These are phyloP conservation scores for Athene cunicularia DNA, from an alignment of 2,113 vertebrate genomes.

Conservation along the genomic window DNA sequence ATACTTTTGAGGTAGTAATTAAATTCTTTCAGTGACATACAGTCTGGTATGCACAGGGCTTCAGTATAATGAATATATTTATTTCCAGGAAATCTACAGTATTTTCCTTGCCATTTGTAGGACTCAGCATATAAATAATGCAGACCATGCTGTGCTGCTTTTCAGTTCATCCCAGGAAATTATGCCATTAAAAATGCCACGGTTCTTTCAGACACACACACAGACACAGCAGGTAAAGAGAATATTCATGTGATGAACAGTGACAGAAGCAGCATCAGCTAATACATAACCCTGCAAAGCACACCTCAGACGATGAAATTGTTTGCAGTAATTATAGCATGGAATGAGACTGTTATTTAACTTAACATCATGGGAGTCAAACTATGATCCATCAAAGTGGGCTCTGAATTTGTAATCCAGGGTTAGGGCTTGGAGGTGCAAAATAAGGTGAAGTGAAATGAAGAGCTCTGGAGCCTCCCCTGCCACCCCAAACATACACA, in stretches of 20 bases:
- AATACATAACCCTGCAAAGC: neutral
- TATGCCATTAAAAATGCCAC: slow-evolving; percentile 63
- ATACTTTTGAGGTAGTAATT: slow-evolving; percentile 11
- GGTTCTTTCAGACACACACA: neutral
- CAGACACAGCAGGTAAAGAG: slow-evolving; percentile 22
- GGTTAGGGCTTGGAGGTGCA: neutral
- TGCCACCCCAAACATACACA: neutral
- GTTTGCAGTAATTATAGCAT: neutral
- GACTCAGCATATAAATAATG: slow-evolving; percentile 79
- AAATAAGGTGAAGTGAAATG: neutral
- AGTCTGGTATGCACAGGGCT: neutral
- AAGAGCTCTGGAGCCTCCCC: neutral
- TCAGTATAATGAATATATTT: slow-evolving; percentile 47
- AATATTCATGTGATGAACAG: slow-evolving; percentile 38
- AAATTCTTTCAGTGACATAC: slow-evolving; percentile 15
- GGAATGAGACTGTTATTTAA: slow-evolving; percentile 10
- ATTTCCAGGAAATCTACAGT: slow-evolving; percentile 69
- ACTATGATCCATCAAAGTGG: neutral
- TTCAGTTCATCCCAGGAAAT: slow-evolving; percentile 62
- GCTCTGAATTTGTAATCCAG: neutral
- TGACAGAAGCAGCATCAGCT: neutral
- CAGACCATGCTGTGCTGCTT: slow-evolving; percentile 58
- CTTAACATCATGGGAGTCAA: neutral
- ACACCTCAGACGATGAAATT: neutral
- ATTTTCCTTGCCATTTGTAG: slow-evolving; percentile 53